A percentile compares a stretch with the other conserved stretches of the same genome.
phyloP scores from a whole-genome alignment of 2,797 vertebrate species.

The Liasis olivaceus region DNA sequence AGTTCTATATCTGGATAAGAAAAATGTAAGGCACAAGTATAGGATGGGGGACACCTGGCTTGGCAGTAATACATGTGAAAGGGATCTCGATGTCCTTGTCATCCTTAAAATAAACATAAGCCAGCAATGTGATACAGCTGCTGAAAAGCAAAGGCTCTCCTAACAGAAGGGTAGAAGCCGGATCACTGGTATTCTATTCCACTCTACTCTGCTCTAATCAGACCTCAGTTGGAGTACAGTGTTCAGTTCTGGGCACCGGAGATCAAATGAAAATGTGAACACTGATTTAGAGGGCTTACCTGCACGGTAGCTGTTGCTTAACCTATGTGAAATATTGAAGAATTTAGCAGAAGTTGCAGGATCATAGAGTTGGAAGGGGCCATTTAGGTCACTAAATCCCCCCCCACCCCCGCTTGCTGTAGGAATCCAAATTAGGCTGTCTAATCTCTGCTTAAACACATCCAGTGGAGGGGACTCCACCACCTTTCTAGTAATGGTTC shows the following conservation, averaged over 20 bases:
- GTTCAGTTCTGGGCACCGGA: neutral
- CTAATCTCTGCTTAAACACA: no score
- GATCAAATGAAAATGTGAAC: neutral
- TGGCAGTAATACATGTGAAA: neutral
- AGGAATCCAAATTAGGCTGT: no score
- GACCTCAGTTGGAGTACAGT: neutral
- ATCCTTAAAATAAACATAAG: neutral
- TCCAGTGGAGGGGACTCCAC: no score
- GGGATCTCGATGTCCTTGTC: neutral
- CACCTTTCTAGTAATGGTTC: no score
- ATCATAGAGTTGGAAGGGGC: neutral
- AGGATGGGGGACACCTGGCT: neutral
- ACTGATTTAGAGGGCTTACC: neutral
- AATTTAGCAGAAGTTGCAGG: neutral
- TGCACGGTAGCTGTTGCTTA: neutral
- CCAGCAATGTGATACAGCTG: neutral
- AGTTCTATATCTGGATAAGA: neutral
- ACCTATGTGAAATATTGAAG: neutral
- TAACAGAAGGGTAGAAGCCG: neutral
- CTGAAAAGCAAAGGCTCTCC: neutral
- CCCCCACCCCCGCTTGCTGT: no score
- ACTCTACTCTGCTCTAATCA: neutral
- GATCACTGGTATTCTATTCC: neutral
- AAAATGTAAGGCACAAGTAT: neutral
- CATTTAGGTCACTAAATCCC: no score